Evolutionary conservation across 2,797 vertebrate species (phyloP).

Genomic region (Huso huso): DNA sequence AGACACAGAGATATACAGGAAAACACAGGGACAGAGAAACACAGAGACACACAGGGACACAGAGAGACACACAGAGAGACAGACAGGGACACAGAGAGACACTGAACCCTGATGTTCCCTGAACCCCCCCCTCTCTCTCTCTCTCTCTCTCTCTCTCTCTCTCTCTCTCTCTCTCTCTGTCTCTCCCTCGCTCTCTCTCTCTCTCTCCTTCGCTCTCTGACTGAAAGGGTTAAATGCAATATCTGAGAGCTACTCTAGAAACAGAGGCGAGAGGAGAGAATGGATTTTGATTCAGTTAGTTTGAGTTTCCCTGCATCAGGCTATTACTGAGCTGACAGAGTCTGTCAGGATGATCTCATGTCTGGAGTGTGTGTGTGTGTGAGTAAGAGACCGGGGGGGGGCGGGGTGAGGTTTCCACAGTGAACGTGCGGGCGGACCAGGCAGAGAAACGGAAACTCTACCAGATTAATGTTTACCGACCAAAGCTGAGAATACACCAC

Average conservation of each 20-base stretch:
- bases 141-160: background rate
- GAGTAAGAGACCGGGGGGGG: background rate
- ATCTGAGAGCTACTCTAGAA: too few relatives aligned
- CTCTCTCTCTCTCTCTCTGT: too few relatives aligned
- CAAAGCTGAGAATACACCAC: too few relatives aligned
- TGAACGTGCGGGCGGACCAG: background rate
- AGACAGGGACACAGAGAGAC: too few relatives aligned
- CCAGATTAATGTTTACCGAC: too few relatives aligned
- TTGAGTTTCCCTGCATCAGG: too few relatives aligned
- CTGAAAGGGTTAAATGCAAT: too few relatives aligned
- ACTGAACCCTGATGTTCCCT: too few relatives aligned
- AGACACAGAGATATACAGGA: too few relatives aligned
- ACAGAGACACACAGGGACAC: background rate
- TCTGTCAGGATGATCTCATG: background rate
- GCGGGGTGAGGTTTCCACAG: slow-evolving; percentile 31
- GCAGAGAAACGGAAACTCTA: too few relatives aligned
- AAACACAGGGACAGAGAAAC: background rate
- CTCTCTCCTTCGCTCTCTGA: background rate
- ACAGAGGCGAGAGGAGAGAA: background rate
- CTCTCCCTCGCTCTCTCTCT: background rate
- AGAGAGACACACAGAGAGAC: background rate
- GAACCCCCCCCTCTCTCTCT: background rate
- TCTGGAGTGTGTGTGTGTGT: too few relatives aligned
- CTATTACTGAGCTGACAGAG: background rate
- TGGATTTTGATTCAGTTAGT: background rate